phyloP scores from a whole-genome alignment of 2,797 vertebrate species.

The Podargus strigoides region DNA sequence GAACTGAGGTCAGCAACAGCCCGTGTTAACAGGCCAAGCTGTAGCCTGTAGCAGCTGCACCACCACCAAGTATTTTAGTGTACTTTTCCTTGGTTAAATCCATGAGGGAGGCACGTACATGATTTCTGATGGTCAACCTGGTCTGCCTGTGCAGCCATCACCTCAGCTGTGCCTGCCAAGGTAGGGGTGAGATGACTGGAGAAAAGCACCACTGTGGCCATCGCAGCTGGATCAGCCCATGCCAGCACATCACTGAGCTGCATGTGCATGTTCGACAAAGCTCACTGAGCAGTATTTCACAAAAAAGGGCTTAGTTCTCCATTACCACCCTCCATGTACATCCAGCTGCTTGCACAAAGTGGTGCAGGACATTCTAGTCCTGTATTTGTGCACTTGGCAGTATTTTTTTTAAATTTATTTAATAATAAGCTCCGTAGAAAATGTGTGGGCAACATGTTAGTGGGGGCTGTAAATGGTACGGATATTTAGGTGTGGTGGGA shows the following conservation, averaged over 20 bases:
- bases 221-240: background rate
- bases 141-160: background rate
- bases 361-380: background rate
- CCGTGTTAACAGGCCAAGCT: fast-evolving
- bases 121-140: background rate
- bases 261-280: background rate
- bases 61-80: background rate
- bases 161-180: background rate
- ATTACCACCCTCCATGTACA: background rate
- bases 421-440: background rate
- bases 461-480: background rate
- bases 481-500: background rate
- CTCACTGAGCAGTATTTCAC: background rate
- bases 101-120: fast-evolving
- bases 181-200: background rate
- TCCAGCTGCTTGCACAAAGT: background rate
- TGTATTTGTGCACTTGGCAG: background rate
- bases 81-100: fast-evolving
- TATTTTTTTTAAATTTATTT: background rate
- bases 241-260: background rate
- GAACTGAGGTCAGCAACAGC: background rate
- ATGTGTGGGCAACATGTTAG: fast-evolving
- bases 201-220: background rate
- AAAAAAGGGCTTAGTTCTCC: background rate
- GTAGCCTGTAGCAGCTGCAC: background rate